Base-by-base conservation (phyloP, 2,113 vertebrate species). In the Melanotaenia duboulayi region DNA sequence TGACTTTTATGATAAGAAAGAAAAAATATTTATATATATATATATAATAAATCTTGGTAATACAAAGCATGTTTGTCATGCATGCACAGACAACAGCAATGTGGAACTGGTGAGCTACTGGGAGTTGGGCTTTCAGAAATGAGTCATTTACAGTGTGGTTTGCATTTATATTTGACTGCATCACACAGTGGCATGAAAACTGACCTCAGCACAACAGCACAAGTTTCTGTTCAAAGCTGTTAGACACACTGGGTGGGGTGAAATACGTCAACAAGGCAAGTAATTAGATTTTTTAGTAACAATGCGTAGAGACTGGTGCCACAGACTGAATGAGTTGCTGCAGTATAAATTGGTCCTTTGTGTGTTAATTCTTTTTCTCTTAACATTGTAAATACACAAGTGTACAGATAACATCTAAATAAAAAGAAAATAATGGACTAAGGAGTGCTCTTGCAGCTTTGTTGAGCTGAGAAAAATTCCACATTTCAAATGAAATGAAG, bases 131-230 rank as follows among this genome's bases (percentile, higher is more conserved):
- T 64, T 58, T 51, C 19, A 61, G 48, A 81, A 71, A 68, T 81
- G 61, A 88, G 66, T 87, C 86, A 86, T 67, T 61, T 51, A 44
- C 37, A 52, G 37, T 74, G 76, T 56, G 85, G 65, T 89, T 83
- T 85, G 78, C 74, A 52, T 87, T 86, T 65, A 71, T 63, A 73
- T 77, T 58, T 51, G 55, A 71, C 67, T 78, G 78, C 66, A 78
- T 84, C 49, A 80, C 56, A 67, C 77, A 78, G 32, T 77, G 20
- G 57, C 51, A 69, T 24, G 60, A 83, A 85, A 65, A 67, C 63
- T 54, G 54, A 81, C 67, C 67, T 74, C 72, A 79, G 20, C 39
- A 37, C 67, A 59, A 55, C 39, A 17, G 42, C 2, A 14, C 52
- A 71, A 59, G 42, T 73, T 80, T 32, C 66, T 25, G 74, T 84